Percentiles rank a stretch among this genome's conserved stretches.
phyloP scores from a whole-genome alignment of 2,888 invertebrate species.

The Schizotus pectinicornis region DNA sequence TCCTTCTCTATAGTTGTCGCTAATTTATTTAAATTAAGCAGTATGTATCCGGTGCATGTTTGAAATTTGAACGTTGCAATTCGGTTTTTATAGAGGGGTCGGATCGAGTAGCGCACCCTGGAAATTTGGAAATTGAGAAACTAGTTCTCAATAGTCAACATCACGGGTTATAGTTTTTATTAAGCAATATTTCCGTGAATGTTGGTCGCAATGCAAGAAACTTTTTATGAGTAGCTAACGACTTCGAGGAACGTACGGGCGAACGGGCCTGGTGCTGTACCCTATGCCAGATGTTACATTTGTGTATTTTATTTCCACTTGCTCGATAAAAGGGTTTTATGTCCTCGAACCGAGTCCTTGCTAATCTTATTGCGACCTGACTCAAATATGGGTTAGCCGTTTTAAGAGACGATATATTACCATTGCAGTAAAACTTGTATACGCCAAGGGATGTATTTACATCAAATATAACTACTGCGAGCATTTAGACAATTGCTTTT shows the following conservation, averaged over 20 bases:
- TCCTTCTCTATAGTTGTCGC: not conserved
- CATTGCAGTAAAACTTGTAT: slow-evolving; percentile 29
- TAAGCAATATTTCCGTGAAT: slow-evolving; percentile 24
- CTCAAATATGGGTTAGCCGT: slow-evolving; percentile 38
- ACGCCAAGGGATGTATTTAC: slow-evolving; percentile 22
- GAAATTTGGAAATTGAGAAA: slow-evolving; percentile 1
- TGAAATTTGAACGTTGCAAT: not conserved
- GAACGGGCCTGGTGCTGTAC: slow-evolving; percentile 25
- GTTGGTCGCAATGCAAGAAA: slow-evolving; percentile 29
- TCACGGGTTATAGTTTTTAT: slow-evolving; percentile 21
- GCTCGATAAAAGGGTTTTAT: slow-evolving; percentile 42
- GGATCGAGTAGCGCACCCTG: not conserved
- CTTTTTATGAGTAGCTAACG: slow-evolving; percentile 39
- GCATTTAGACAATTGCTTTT: slow-evolving; percentile 22
- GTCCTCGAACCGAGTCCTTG: slow-evolving; percentile 38
- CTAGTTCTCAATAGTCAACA: not conserved
- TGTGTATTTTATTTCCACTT: slow-evolving; percentile 40
- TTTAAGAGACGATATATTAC: slow-evolving; percentile 34
- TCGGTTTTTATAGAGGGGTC: not conserved
- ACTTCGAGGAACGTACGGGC: slow-evolving; percentile 34
- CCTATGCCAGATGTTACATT: slow-evolving; percentile 40
- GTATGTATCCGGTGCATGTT: not conserved
- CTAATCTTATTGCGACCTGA: slow-evolving; percentile 40
- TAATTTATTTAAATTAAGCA: slow-evolving; percentile 5
- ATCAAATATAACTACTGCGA: slow-evolving; percentile 24